Evolutionary conservation across 2,888 invertebrate species (phyloP).

Genomic region (Tetranychus piercei): DNA sequence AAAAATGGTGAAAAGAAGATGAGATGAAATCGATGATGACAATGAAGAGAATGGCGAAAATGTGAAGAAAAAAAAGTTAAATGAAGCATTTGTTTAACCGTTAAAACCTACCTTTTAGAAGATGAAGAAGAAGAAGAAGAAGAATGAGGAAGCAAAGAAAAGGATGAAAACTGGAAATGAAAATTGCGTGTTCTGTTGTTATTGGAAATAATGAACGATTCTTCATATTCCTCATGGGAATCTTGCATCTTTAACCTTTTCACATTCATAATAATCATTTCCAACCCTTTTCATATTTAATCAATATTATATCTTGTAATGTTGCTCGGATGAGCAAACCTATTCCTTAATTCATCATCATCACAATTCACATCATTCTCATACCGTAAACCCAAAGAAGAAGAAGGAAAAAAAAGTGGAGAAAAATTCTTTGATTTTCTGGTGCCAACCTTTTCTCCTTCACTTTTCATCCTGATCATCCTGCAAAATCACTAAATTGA

Average conservation of each 20-base stretch:
- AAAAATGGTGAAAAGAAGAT: not conserved
- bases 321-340: not conserved
- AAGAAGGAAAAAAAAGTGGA: not conserved
- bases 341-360: not conserved
- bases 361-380: not conserved
- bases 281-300: slow-evolving; percentile 1
- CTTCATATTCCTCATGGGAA: not conserved
- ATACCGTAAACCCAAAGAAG: not conserved
- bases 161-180: not conserved
- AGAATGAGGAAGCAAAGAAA: too few relatives aligned
- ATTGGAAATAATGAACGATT: not conserved
- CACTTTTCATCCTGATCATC: not conserved
- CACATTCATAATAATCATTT: not conserved
- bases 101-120: not conserved
- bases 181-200: not conserved
- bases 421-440: not conserved
- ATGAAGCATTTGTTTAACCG: not conserved
- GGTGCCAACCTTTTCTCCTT: not conserved
- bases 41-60: not conserved
- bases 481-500: not conserved
- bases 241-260: not conserved
- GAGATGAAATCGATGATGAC: not conserved
- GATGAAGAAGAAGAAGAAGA: too few relatives aligned
- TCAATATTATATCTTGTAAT: not conserved
- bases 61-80: not conserved